Base-by-base conservation (phyloP, 2,888 invertebrate species). In the Horisme vitalbata region DNA sequence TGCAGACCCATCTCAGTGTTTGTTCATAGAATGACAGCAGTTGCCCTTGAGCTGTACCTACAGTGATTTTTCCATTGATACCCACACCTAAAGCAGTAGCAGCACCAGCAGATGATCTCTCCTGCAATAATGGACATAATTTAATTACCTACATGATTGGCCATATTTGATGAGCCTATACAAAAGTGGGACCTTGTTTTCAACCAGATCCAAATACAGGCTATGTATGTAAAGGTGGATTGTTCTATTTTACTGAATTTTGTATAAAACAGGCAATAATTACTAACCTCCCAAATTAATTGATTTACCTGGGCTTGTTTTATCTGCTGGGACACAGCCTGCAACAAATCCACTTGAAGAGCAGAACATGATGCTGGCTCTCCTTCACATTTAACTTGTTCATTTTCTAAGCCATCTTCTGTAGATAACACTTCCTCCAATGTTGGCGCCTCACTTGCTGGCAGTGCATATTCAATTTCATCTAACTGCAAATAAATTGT, bases 31-130 rank as follows among this genome's bases (percentile, higher is more conserved):
- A 89, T 41, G 96, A 94, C 15, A 99, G 88, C 39, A 97, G 92
- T 59, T 97, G 93, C 0, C 99, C 98, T 81, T 98, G 97, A 14
- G 97, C 97, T 18, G 98, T 99, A 23, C 99, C 99, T 18, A 98
- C 93, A n/a, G 96, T 96, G 52, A 98, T 92, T 79, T 95, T 93
- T 41, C 94, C 94, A 5, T 93, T 90, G 55, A 91, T 92, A 5
- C 83, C 82, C 18, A 82, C 95, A 59, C 96, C 94, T 68, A 96
- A 91, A 4, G 96, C 94, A 47, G 97, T 97, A 6, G 97, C 96
- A 54, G 95, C 91, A 3, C 98, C 98, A 41, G 97, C 96, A 81
- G 95, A 94, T 9, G 97, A 95, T 60, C 96, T 92, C 65, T 98
- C 97, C 95, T 96, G 71, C 41, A 83, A 86, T 20, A n/a, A n/a